Evolutionary conservation across 1,140 invertebrate species (phyloP), one percentile per base, ranked within the genome.

Genomic region (Halyomorpha halys): DNA sequence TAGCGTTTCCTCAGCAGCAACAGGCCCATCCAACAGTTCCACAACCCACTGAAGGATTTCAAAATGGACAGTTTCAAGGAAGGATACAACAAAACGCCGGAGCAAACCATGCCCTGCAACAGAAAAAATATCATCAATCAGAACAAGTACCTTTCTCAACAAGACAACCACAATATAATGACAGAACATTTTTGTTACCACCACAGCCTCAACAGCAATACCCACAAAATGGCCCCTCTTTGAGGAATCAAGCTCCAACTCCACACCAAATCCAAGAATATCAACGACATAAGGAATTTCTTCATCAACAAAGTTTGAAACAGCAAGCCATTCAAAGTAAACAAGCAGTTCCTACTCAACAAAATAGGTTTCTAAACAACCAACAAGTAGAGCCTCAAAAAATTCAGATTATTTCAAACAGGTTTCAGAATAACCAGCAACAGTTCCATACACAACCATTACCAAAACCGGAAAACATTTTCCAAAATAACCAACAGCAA

Each of bases 251-350:
- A 56, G 2, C 53, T 16, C 53, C 15, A 6, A 56, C 66, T 19
- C 34, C 64, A 15, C 19, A 66, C 47, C 73, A 54, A 70, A 71
- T 68, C 62, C 59, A 23, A 69, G 69, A 78, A 66, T 71, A 74
- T 13, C 76, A 77, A 68, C 75, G 80, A 69, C 73, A 80, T 16
- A 81, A 70, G 59, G 69, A 71, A 64, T 65, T 63, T 13, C 69
- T 70, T 65, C 68, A 71, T 34, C 71, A 72, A 23, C 75, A 76
- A 69, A 72, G 71, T 68, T 73, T 73, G 53, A 68, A 65, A 25
- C 69, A 72, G 39, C 68, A 72, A 69, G 66, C 69, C 45, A n/a
- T 39, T 39, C 34, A 39, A 39, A 39, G 47, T 25, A 69, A 65
- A 25, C 71, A 71, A 68, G 70, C 64, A 44, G 25, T 65, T 11